Conservation (phyloP, 2,797 vertebrate genomes). For the Eulemur mongoz region DNA sequence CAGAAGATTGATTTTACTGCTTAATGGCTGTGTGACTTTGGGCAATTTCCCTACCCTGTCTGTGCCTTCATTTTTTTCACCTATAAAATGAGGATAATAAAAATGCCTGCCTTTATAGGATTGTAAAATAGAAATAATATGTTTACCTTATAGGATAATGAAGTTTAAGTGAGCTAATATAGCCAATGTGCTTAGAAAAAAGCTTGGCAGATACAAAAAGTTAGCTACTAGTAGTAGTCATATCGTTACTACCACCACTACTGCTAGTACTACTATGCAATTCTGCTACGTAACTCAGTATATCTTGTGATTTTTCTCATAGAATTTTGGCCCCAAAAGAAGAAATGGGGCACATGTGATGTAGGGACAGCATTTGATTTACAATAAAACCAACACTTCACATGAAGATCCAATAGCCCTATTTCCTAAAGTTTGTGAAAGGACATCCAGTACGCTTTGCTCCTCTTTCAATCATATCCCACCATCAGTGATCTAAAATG, state of each 20-base stretch:
- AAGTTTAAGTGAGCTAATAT: constrained; percentile 38
- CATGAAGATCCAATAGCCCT: neutral
- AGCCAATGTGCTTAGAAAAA: neutral
- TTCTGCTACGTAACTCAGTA: neutral
- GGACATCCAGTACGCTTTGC: constrained; percentile 35
- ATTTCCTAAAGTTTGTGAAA: constrained; percentile 40
- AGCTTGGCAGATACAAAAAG: neutral
- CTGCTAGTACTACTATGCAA: neutral
- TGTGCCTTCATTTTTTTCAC: neutral
- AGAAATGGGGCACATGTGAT: neutral
- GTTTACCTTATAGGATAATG: neutral
- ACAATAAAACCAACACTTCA: neutral
- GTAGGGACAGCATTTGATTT: neutral
- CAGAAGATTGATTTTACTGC: neutral
- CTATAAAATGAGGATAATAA: neutral
- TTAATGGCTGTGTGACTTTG: neutral
- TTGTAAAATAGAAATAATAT: neutral
- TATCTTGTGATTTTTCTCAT: neutral
- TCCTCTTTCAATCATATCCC: neutral
- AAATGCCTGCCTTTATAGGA: neutral
- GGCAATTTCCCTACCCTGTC: neutral
- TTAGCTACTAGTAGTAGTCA: neutral
- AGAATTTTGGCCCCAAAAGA: neutral
- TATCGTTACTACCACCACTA: neutral
- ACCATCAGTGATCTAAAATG: constrained; percentile 73